Base-by-base conservation (phyloP, 1,140 invertebrate species). In the Rhopalosiphum padi region DNA sequence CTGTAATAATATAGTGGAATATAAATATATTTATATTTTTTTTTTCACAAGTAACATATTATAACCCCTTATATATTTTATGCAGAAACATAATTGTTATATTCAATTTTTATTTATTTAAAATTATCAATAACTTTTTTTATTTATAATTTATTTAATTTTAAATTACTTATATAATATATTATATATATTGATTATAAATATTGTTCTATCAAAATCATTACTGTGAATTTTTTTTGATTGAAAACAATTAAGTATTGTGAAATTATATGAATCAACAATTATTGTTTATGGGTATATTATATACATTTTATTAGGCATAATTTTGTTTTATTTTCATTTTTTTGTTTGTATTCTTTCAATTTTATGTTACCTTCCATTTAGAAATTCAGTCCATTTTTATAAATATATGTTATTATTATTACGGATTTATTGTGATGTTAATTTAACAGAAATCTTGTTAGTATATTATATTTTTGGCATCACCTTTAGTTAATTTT, bases 381-480 rank as follows among this genome's bases (percentile, higher is more conserved):
- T 68, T 43, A 90, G 89, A 90, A 68, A 90, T 43, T 90, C 53
- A 90, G 55, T 35, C 53, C 55, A 90, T 90, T 90, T 90, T 90
- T 90, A 68, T 90, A 43, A 90, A n/a, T 60, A 55, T 60, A 35
- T 90, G 15, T 90, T 90, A 43, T 60, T 90, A 68, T 90, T 90
- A 68, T 90, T 90, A 68, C 18, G 53, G 37, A 43, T 90, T 43
- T 90, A 90, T 90, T 90, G 53, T 90, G 53, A 90, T 90, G 89
- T 90, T 90, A 90, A 68, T 90, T 90, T 90, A 68, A 60, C 89
- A 90, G 60, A 89, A 68, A 37, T 68, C 6, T 90, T 90, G 89
- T 90, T 90, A 90, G 37, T 41, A 68, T 90, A 41, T 90, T 60
- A 43, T 90, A 43, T 51, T 53, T 68, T 68, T 90, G 9, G 53